These are phyloP conservation scores for Drosophila parabipectinata DNA, from an alignment of 1,140 invertebrate species.

Conservation along the genomic window DNA sequence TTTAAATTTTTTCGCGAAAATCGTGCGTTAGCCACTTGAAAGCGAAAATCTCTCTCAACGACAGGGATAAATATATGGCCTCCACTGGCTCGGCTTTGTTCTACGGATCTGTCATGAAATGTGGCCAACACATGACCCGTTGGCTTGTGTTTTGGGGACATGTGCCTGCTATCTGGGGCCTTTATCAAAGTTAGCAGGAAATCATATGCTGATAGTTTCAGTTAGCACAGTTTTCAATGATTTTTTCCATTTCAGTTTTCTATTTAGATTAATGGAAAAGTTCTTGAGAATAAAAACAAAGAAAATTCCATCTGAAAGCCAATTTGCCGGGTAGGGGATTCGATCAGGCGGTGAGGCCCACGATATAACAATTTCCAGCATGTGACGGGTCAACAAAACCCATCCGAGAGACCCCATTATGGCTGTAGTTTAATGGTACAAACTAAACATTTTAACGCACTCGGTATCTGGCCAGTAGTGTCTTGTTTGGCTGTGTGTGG, in stretches of 20 bases:
- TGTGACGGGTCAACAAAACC: conserved; percentile 38
- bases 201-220: conserved; percentile 24
- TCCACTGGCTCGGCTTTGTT: conserved; percentile 32
- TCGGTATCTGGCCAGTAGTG: conserved; percentile 17
- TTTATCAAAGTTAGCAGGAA: conserved; percentile 54
- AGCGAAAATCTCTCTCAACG: conserved; percentile 49
- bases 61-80: conserved; percentile 12
- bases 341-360: neutral
- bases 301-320: neutral
- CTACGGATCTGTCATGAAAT: conserved; percentile 52
- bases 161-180: conserved; percentile 38
- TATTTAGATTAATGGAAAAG: conserved; percentile 33
- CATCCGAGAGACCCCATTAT: conserved; percentile 36
- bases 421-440: conserved; percentile 62
- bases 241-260: neutral
- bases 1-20: conserved; percentile 78
- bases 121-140: conserved; percentile 73
- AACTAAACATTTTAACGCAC: conserved; percentile 65
- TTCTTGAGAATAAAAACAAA: conserved; percentile 32
- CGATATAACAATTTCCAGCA: neutral
- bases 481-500: conserved; percentile 26
- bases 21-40: conserved; percentile 58
- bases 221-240: neutral
- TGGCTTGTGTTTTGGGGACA: conserved; percentile 47
- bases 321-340: neutral